Percentiles rank a stretch among this genome's conserved stretches.
These are phyloP conservation scores for Megaceryle torquata DNA, from an alignment of 2,113 vertebrate genomes.

Conservation along the genomic window DNA sequence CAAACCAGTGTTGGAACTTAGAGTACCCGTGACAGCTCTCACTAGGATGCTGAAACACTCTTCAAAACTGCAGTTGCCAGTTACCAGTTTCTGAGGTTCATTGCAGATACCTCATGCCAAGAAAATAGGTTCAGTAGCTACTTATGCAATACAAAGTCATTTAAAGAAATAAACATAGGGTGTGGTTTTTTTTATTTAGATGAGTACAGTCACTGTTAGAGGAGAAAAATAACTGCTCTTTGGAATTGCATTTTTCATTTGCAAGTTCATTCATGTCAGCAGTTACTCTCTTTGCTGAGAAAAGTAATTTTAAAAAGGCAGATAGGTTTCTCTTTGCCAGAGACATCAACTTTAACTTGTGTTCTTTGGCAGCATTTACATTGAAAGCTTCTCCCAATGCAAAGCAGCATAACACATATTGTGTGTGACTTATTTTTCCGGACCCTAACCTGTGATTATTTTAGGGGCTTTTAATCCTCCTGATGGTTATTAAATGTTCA, in stretches of 20 bases:
- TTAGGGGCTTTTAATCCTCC: neutral
- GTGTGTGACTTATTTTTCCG: neutral
- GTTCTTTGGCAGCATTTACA: neutral
- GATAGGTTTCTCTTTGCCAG: neutral
- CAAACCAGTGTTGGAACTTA: neutral
- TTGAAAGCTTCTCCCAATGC: neutral
- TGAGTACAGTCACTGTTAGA: neutral
- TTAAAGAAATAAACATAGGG: neutral
- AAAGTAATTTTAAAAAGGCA: neutral
- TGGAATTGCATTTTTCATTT: neutral
- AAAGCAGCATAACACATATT: neutral
- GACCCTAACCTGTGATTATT: neutral
- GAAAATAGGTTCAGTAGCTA: neutral
- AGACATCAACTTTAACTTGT: neutral
- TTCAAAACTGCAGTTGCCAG: neutral
- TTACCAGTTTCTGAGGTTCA: neutral
- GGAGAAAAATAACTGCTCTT: neutral
- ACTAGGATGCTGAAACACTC: neutral
- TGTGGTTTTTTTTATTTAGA: neutral
- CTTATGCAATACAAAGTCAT: neutral
- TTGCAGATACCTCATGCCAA: neutral
- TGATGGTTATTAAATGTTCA: neutral
- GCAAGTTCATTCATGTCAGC: neutral
- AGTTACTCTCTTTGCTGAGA: neutral
- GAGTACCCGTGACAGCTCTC: neutral